Percentiles rank a stretch among this genome's conserved stretches.
Conservation (phyloP, 2,113 vertebrate genomes). For the Hypanus sabinus region DNA sequence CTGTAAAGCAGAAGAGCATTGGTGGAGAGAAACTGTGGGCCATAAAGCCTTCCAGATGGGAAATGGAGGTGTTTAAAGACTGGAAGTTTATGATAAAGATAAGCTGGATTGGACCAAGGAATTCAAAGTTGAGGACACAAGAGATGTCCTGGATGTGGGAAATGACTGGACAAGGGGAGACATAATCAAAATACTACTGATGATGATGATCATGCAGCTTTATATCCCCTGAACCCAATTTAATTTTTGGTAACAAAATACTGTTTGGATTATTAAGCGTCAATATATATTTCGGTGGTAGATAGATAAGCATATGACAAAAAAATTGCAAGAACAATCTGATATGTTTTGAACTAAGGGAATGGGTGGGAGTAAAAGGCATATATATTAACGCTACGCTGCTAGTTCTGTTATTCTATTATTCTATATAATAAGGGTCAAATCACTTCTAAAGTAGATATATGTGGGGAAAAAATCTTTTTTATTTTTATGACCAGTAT, state of each 20-base stretch:
- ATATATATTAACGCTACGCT: background rate
- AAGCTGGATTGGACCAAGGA: no score
- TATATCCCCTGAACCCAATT: background rate
- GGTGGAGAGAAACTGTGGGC: no score
- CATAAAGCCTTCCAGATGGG: no score
- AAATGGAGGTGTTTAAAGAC: no score
- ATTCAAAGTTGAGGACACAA: no score
- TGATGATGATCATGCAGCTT: background rate
- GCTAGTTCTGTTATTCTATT: background rate
- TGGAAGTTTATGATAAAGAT: no score
- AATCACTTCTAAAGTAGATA: background rate
- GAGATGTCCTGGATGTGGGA: no score
- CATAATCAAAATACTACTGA: background rate
- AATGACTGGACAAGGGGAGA: no score
- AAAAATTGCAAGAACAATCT: background rate
- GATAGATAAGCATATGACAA: background rate
- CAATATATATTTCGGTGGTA: background rate
- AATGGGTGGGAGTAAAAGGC: background rate
- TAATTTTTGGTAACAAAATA: background rate
- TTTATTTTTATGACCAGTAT: background rate
- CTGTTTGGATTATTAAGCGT: background rate
- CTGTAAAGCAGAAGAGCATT: no score
- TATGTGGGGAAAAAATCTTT: background rate
- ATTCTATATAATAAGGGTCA: background rate
- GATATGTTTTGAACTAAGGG: background rate